These are phyloP conservation scores for Otolemur garnettii DNA, from an alignment of 2,113 vertebrate genomes.

Conservation along the genomic window DNA sequence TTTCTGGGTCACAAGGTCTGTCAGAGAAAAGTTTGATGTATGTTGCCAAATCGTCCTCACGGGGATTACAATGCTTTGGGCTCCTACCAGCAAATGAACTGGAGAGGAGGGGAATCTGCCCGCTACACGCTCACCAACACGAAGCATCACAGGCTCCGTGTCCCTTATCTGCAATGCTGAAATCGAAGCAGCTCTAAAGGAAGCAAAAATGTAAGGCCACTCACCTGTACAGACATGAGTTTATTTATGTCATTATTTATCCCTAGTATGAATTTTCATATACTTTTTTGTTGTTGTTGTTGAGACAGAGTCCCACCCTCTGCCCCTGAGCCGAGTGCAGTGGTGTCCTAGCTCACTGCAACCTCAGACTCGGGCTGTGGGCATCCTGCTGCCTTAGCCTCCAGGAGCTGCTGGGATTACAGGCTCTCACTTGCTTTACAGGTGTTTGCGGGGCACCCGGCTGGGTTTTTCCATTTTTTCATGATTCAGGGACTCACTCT, in stretches of 20 bases:
- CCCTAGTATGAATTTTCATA: not conserved
- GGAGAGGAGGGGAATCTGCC: not conserved
- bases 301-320: too few species aligned
- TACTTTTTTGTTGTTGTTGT: not conserved
- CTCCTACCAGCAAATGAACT: not conserved
- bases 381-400: too few species aligned
- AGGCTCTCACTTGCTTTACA: too few species aligned
- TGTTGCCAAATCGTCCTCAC: not conserved
- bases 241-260: not conserved
- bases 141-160: not conserved
- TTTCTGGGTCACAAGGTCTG: not conserved
- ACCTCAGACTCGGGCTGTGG: too few species aligned
- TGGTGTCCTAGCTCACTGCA: too few species aligned
- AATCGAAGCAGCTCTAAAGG: not conserved
- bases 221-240: not conserved
- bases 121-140: not conserved
- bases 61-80: not conserved
- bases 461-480: too few species aligned
- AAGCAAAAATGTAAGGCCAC: not conserved
- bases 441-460: too few species aligned
- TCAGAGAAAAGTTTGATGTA: not conserved
- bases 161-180: not conserved
- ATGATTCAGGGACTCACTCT: too few species aligned
- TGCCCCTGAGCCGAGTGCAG: too few species aligned
- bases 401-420: too few species aligned